Conservation (phyloP, 2,888 invertebrate species). For the Sturmia bella region DNA sequence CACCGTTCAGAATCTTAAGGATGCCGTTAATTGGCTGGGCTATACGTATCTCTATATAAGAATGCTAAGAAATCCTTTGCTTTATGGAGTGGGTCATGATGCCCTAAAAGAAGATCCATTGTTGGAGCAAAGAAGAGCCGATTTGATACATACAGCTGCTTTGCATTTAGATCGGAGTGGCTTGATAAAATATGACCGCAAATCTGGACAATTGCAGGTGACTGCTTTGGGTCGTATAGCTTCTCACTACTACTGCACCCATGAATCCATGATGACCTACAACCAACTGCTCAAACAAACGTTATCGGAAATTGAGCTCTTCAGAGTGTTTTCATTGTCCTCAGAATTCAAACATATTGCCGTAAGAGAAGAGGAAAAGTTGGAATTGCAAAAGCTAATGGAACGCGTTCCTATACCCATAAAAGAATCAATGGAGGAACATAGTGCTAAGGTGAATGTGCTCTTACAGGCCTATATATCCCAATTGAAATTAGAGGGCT, state of each 20-base stretch:
- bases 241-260: conserved; percentile 98
- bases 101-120: conserved; percentile 90
- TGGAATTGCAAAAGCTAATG: conserved; percentile 95
- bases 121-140: conserved; percentile 94
- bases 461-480: conserved; percentile 98
- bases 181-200: conserved; percentile 97
- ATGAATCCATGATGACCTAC: conserved; percentile 98
- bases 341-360: conserved; percentile 96
- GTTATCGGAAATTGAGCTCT: conserved; percentile 97
- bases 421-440: conserved; percentile 98
- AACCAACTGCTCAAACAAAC: conserved; percentile 98
- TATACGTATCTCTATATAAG: conserved; percentile 98
- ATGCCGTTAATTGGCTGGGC: conserved; percentile 95
- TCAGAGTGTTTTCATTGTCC: conserved; percentile 98
- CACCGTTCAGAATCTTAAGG: conserved; percentile 92
- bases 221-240: conserved; percentile 98
- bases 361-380: conserved; percentile 97
- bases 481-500: conserved; percentile 98
- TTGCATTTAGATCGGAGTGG: conserved; percentile 94
- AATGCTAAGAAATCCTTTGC: conserved; percentile 93
- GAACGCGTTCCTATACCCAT: conserved; percentile 98
- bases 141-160: conserved; percentile 97
- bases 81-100: conserved; percentile 94
- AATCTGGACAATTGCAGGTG: conserved; percentile 92
- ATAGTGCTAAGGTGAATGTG: conserved; percentile 96